phyloP scores from a whole-genome alignment of 2,113 vertebrate species.

The Melanostigma gelatinosum region DNA sequence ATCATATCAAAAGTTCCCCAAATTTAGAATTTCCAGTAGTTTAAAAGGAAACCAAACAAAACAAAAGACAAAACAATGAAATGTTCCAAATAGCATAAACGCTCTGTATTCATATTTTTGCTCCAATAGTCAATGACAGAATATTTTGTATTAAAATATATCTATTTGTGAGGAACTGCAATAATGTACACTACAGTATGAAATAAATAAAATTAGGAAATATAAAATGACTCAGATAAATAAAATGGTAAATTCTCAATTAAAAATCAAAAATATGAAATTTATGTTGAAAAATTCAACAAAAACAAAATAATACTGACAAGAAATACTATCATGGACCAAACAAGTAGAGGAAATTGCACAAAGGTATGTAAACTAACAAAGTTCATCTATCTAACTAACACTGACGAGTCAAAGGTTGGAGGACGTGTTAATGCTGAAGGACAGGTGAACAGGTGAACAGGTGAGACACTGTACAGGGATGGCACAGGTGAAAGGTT shows the following conservation, averaged over 20 bases:
- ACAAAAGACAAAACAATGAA: slow-evolving; percentile 88
- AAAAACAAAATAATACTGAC: slow-evolving; percentile 91
- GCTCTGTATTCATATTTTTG: slow-evolving; percentile 93
- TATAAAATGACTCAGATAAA: slow-evolving; percentile 99
- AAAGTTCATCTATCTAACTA: slow-evolving; percentile 94
- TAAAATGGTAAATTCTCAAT: slow-evolving; percentile 95
- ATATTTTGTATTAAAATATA: slow-evolving; percentile 96
- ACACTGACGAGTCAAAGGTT: slow-evolving; percentile 91
- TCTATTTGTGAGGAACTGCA: slow-evolving; percentile 99
- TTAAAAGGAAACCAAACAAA: slow-evolving; percentile 87
- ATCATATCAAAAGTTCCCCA: slow-evolving; percentile 96
- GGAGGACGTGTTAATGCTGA: slow-evolving; percentile 55
- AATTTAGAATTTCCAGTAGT: slow-evolving; percentile 98
- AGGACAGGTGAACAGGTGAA: slow-evolving; percentile 84
- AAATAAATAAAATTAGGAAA: slow-evolving; percentile 99
- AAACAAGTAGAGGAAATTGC: slow-evolving; percentile 93
- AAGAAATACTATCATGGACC: slow-evolving; percentile 79
- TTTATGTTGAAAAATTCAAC: slow-evolving; percentile 88
- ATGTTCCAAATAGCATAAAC: slow-evolving; percentile 94
- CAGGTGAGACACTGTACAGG: slow-evolving; percentile 92
- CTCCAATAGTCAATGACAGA: slow-evolving; percentile 93
- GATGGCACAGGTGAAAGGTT: slow-evolving; percentile 99
- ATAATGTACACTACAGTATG: slow-evolving; percentile 99
- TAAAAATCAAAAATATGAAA: slow-evolving; percentile 93
- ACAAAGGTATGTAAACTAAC: slow-evolving; percentile 99